Conservation (phyloP, 1,140 invertebrate genomes). For the Trialeurodes vaporariorum region DNA sequence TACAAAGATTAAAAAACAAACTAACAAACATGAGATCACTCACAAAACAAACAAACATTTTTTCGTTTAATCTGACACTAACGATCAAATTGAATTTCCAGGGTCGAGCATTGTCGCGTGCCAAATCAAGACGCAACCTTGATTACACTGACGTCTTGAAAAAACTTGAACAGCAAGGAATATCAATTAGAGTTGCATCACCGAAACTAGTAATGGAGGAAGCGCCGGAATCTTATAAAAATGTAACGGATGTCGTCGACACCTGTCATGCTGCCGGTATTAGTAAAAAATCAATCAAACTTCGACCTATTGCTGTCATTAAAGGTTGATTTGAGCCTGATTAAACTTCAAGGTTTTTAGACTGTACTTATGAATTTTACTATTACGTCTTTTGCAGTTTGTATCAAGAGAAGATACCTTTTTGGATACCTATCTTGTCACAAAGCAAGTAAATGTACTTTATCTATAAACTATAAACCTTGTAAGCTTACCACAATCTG, state of each 20-base stretch:
- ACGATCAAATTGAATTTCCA: conserved; percentile 32
- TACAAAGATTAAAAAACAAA: too few species aligned
- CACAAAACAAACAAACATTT: too few species aligned
- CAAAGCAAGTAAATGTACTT: too few species aligned
- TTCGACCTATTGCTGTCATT: conserved; percentile 96
- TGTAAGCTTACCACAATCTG: too few species aligned
- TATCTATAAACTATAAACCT: too few species aligned
- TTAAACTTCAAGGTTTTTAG: background rate
- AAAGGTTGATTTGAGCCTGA: conserved; percentile 60
- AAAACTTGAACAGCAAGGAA: conserved; percentile 81
- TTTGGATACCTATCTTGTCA: too few species aligned
- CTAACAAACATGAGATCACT: too few species aligned
- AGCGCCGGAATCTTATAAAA: conserved; percentile 98
- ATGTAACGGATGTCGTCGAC: conserved; percentile 98
- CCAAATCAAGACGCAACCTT: conserved; percentile 91
- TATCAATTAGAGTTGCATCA: conserved; percentile 94
- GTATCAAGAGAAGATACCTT: too few species aligned
- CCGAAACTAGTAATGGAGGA: conserved; percentile 99
- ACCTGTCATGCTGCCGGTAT: conserved; percentile 97
- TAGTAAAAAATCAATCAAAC: conserved; percentile 93
- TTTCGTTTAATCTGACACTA: background rate
- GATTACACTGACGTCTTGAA: conserved; percentile 85
- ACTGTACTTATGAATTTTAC: too few species aligned
- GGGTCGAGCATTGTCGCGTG: conserved; percentile 91
- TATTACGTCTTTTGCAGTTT: too few species aligned